Percentiles rank a stretch among this genome's conserved stretches.
Evolutionary conservation across 2,888 invertebrate species (phyloP).

Genomic region (Sinotaia quadrata): DNA sequence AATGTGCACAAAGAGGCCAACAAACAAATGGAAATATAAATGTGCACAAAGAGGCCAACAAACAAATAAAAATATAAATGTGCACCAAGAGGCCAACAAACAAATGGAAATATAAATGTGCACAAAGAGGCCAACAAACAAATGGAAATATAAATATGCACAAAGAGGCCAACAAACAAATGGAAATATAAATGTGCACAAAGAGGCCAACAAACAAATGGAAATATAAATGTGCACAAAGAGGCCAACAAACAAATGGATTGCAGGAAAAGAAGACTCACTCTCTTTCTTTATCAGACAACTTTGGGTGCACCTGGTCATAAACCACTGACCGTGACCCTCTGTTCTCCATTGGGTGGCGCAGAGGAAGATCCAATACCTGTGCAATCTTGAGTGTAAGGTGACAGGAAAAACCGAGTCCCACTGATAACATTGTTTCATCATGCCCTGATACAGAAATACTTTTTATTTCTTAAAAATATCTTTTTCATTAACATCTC

Average conservation of each 20-base stretch:
- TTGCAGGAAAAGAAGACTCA: conserved; percentile 70
- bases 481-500: no score
- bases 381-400: conserved; percentile 85
- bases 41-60: no score
- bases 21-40: no score
- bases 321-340: conserved; percentile 87
- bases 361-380: conserved; percentile 86
- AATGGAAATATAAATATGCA: neutral
- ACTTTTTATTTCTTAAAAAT: no score
- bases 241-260: no score
- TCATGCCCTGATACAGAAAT: conserved; percentile 75
- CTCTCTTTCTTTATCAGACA: conserved; percentile 77
- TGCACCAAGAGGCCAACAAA: no score
- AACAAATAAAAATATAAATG: no score
- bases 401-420: conserved; percentile 89
- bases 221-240: no score
- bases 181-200: neutral
- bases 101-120: no score
- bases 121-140: no score
- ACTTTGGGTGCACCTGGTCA: conserved; percentile 82
- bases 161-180: neutral
- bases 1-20: no score
- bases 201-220: neutral
- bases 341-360: conserved; percentile 86
- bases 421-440: conserved; percentile 84